phyloP scores from a whole-genome alignment of 2,888 invertebrate species.

The Epiblema foenella region DNA sequence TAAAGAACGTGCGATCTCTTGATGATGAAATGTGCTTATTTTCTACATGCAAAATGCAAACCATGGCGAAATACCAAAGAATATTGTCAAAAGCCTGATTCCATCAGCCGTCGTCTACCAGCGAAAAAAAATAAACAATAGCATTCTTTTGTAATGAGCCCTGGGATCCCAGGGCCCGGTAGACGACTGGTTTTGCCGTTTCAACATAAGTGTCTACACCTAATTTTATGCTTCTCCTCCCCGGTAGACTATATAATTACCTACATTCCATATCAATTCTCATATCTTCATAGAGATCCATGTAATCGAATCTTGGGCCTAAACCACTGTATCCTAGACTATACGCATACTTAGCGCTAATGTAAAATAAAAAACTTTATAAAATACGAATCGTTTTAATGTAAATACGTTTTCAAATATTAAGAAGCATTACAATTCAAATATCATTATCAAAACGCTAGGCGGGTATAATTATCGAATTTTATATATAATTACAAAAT shows the following conservation, averaged over 20 bases:
- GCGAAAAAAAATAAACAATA: no score
- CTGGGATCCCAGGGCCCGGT: no score
- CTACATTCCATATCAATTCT: slow-evolving; percentile 48
- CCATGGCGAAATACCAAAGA: no score
- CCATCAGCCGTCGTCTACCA: no score
- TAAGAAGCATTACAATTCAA: slow-evolving; percentile 33
- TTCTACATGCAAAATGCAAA: no score
- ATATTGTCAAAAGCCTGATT: no score
- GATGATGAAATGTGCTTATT: no score
- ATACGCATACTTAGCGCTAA: slow-evolving; percentile 17
- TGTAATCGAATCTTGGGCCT: slow-evolving; percentile 40
- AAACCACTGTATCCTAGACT: slow-evolving; percentile 15
- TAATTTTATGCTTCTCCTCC: no score
- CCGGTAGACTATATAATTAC: not conserved
- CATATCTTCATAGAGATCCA: slow-evolving; percentile 45
- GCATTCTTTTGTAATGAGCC: no score
- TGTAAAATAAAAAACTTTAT: slow-evolving; percentile 37
- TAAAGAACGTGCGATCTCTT: no score
- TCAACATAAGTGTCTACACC: no score
- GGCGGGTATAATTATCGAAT: slow-evolving; percentile 42
- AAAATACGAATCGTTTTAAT: slow-evolving; percentile 39
- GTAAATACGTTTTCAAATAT: slow-evolving; percentile 41
- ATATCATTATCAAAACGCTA: slow-evolving; percentile 42
- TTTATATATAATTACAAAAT: slow-evolving; percentile 45
- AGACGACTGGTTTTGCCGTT: no score